Evolutionary conservation across 2,113 vertebrate species (phyloP).

Genomic region (Enhydra lutris): DNA sequence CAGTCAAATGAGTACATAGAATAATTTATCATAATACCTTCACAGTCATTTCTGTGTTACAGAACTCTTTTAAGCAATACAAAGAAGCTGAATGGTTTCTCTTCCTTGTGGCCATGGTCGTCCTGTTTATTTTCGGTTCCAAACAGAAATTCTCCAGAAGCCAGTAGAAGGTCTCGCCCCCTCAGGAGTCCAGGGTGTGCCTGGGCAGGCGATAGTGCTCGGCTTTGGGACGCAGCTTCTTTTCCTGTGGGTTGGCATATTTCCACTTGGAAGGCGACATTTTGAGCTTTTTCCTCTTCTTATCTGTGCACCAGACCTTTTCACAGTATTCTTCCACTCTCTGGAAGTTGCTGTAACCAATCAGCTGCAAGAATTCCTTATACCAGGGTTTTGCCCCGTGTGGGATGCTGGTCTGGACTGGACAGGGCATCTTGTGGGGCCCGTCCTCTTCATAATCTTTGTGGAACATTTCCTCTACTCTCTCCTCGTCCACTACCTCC

Average conservation of each 20-base stretch:
- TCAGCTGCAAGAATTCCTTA: conserved; percentile 96
- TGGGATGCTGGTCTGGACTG: conserved; percentile 78
- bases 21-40: conserved; percentile 77
- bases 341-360: conserved; percentile 95
- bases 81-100: conserved; percentile 45
- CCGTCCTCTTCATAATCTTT: conserved; percentile 81
- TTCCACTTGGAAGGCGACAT: conserved; percentile 88
- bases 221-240: conserved; percentile 81
- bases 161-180: neutral
- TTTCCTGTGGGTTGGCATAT: conserved; percentile 86
- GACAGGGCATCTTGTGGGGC: conserved; percentile 84
- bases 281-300: conserved; percentile 93
- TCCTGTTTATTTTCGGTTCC: conserved; percentile 14
- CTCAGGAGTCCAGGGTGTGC: conserved; percentile 87
- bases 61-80: conserved; percentile 68
- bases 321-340: conserved; percentile 97
- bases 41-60: conserved; percentile 74
- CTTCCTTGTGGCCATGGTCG: neutral
- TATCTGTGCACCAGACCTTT: conserved; percentile 96
- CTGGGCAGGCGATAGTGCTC: conserved; percentile 91
- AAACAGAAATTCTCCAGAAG: conserved; percentile 56
- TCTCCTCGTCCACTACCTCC: conserved; percentile 90
- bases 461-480: conserved; percentile 85
- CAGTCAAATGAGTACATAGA: conserved; percentile 63
- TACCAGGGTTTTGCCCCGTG: conserved; percentile 90